Conservation (phyloP, 2,113 vertebrate species). For the Barbus barbus region DNA sequence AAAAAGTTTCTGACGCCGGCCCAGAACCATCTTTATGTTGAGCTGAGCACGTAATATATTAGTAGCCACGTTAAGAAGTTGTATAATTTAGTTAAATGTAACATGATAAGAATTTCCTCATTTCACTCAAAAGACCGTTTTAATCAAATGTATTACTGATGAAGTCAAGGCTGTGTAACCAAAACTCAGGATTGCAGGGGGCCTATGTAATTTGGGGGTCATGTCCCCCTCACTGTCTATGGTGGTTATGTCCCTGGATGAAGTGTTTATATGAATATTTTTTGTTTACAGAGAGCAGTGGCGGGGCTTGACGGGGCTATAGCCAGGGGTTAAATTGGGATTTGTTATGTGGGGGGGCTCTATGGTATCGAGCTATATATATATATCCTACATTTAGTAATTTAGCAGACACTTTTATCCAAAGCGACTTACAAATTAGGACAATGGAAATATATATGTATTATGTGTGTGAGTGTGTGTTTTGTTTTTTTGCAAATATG, state of each 20-base stretch:
- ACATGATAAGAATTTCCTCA: neutral
- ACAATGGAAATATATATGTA: no score
- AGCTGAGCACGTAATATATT: neutral
- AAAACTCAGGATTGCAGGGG: neutral
- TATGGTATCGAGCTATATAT: no score
- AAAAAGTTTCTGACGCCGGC: neutral
- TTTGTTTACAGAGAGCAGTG: slow-evolving; percentile 9
- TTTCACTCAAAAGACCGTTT: neutral
- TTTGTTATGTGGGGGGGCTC: no score
- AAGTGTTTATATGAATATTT: neutral
- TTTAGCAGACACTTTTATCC: no score
- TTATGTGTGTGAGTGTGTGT: no score
- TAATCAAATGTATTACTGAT: neutral
- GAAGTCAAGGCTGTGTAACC: neutral
- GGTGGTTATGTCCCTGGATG: neutral
- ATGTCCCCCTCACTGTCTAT: neutral
- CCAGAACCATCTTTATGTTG: neutral
- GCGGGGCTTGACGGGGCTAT: no score
- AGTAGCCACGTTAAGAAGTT: neutral
- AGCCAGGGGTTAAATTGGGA: no score
- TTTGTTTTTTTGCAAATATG: no score
- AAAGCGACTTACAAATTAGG: no score
- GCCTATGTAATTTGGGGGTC: slow-evolving; percentile 8
- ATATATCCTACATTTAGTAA: no score
- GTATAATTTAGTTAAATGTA: no score